phyloP scores from a whole-genome alignment of 2,113 vertebrate species.

The Cyprinodon brontotheroides region DNA sequence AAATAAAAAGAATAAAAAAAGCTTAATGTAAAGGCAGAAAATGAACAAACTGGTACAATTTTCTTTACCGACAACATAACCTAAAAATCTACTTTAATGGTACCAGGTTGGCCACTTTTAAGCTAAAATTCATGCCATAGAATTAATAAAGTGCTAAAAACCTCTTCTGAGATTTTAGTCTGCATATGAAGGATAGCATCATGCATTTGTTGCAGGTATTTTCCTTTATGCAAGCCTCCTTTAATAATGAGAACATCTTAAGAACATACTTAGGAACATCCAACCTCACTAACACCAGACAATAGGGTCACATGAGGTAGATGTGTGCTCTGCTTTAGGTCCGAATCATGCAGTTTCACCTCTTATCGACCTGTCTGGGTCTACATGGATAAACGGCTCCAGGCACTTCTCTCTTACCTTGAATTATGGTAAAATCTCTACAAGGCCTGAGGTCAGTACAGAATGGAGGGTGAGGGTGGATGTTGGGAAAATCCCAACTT shows the following conservation, averaged over 20 bases:
- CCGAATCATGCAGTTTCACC: no score
- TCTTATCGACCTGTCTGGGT: no score
- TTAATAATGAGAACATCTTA: no score
- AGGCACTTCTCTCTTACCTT: neutral
- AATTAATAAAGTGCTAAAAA: neutral
- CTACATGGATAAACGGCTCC: no score
- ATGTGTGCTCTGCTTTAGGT: no score
- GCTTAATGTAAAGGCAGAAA: neutral
- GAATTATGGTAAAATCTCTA: neutral
- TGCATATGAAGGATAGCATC: no score
- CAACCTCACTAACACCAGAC: no score
- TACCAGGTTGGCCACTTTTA: neutral
- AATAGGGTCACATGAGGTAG: no score
- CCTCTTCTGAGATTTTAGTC: no score
- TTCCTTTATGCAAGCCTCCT: neutral
- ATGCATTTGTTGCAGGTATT: no score
- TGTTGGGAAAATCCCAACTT: neutral
- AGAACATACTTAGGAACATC: no score
- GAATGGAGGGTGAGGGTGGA: neutral
- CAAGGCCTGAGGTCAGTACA: neutral
- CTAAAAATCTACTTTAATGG: neutral
- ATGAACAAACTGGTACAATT: neutral
- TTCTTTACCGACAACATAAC: neutral
- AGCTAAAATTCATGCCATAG: neutral
- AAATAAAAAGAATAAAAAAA: slow-evolving; percentile 8